Evolutionary conservation across 2,113 vertebrate genomes (phyloP).

Genomic region (Cinclus mexicanus): DNA sequence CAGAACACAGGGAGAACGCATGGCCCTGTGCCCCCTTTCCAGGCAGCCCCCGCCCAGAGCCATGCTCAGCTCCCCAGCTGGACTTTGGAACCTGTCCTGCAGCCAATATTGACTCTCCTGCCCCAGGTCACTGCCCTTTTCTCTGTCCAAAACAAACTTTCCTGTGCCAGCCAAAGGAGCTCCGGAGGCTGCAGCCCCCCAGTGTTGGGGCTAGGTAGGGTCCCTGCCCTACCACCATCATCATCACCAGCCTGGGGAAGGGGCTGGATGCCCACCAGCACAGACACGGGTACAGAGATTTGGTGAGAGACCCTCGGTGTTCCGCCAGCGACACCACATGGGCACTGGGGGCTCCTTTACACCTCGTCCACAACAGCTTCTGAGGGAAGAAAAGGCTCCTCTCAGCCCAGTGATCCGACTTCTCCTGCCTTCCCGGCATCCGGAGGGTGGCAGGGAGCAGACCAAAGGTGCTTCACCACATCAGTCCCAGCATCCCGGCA

Average conservation of each 20-base stretch:
- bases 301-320: fast-evolving
- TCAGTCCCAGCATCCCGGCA: fast-evolving
- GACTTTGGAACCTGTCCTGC: background rate
- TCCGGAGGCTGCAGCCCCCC: background rate
- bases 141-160: background rate
- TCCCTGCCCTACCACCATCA: background rate
- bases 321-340: fast-evolving
- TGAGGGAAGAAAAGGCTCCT: background rate
- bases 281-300: background rate
- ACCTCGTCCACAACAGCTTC: fast-evolving
- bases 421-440: background rate
- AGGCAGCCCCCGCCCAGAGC: background rate
- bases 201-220: background rate
- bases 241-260: background rate
- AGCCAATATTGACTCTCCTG: conserved; percentile 22
- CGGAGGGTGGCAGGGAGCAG: fast-evolving
- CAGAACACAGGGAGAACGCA: background rate
- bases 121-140: background rate
- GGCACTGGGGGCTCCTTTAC: background rate
- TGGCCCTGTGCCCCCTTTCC: background rate
- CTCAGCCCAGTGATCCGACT: background rate
- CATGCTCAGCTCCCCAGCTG: fast-evolving
- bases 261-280: background rate
- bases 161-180: background rate
- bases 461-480: background rate